A percentile compares a stretch with the other conserved stretches of the same genome.
Evolutionary conservation across 2,888 invertebrate genomes (phyloP).

Genomic region (Lepas anatifera): DNA sequence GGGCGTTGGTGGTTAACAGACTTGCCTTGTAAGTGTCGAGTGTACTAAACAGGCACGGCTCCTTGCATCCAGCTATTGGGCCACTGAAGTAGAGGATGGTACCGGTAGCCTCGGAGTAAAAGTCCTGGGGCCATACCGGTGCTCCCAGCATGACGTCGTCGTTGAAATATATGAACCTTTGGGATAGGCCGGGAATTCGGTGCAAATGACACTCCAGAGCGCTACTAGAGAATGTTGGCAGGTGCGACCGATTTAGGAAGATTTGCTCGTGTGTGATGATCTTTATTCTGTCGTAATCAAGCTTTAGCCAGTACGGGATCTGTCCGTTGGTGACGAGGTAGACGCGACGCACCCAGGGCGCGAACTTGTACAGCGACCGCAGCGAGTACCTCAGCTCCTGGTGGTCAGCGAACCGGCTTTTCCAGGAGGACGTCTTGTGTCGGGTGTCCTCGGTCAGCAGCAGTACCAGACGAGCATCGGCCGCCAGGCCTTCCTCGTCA

Average conservation of each 20-base stretch:
- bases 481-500: neutral
- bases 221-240: constrained; percentile 67
- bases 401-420: neutral
- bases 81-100: too few species aligned
- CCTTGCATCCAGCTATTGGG: too few species aligned
- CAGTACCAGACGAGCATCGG: neutral
- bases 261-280: constrained; percentile 57
- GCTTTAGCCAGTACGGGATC: constrained; percentile 64
- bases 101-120: too few species aligned
- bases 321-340: constrained; percentile 73
- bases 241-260: constrained; percentile 43
- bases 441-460: neutral
- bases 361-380: constrained; percentile 58
- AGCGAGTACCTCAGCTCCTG: constrained; percentile 42
- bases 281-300: constrained; percentile 51
- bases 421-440: too few species aligned
- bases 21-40: constrained; percentile 53
- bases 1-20: constrained; percentile 49
- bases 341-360: constrained; percentile 64
- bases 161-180: constrained; percentile 63
- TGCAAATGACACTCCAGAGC: constrained; percentile 56
- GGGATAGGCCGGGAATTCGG: constrained; percentile 56
- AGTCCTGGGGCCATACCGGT: constrained; percentile 56
- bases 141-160: constrained; percentile 63
- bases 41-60: too few species aligned